These are phyloP conservation scores for Apis florea DNA, from an alignment of 1,140 invertebrate genomes.

Conservation along the genomic window DNA sequence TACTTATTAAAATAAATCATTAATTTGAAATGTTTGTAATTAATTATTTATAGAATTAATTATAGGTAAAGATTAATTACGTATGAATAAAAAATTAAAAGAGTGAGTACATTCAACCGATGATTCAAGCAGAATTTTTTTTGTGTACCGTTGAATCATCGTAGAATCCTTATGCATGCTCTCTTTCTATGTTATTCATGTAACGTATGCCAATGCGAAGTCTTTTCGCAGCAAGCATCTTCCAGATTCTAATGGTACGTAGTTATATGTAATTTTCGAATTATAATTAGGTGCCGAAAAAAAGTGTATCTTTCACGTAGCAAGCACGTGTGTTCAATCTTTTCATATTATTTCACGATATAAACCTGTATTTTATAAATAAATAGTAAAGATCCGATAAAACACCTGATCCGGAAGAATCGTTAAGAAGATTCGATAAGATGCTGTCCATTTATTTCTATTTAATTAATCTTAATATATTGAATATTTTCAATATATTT, in stretches of 20 bases:
- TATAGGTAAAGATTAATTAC: not conserved
- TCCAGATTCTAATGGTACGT: not conserved
- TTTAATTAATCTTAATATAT: not conserved
- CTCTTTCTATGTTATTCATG: slow-evolving; percentile 22
- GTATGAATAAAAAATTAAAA: not conserved
- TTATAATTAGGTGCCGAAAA: not conserved
- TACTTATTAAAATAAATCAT: not conserved
- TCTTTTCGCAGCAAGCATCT: not conserved
- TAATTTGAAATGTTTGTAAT: not conserved
- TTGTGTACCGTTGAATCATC: not conserved
- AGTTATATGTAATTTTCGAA: slow-evolving; percentile 2
- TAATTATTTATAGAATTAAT: not conserved
- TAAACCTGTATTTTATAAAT: not conserved
- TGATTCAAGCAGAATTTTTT: not conserved
- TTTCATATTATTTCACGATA: not conserved
- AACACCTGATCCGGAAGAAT: not conserved
- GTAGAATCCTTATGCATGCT: slow-evolving; percentile 19
- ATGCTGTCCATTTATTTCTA: not conserved
- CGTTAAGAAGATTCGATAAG: not conserved
- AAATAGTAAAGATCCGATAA: not conserved
- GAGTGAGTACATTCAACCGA: not conserved
- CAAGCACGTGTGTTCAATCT: not conserved
- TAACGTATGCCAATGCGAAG: not conserved
- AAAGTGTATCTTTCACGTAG: slow-evolving; percentile 14
- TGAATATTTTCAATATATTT: not conserved